Percentiles rank a stretch among this genome's conserved stretches.
Conservation (phyloP, 1,140 invertebrate species). For the Drosophila watanabei region DNA sequence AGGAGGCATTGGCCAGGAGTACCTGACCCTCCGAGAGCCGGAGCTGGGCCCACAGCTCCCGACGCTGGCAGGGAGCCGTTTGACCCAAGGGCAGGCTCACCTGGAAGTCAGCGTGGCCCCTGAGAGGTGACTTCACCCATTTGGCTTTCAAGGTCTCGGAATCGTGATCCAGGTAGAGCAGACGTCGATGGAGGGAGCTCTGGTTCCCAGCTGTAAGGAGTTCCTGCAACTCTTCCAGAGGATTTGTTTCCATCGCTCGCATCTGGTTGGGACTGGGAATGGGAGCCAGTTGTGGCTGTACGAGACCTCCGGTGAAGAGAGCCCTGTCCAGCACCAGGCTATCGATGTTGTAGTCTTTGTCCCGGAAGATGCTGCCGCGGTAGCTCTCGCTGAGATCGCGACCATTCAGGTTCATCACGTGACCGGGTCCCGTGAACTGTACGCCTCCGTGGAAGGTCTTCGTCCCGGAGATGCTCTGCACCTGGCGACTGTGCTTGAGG, state of each 20-base stretch:
- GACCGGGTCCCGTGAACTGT: constrained; percentile 54
- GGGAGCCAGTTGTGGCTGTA: neutral
- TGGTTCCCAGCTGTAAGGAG: neutral
- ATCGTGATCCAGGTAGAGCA: constrained; percentile 71
- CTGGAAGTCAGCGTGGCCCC: constrained; percentile 8
- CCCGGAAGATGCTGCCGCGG: constrained; percentile 62
- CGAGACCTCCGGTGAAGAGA: constrained; percentile 54
- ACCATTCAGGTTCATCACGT: constrained; percentile 67
- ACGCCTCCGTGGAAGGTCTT: constrained; percentile 63
- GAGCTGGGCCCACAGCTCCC: constrained; percentile 40
- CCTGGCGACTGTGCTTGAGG: constrained; percentile 36
- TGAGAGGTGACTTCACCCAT: constrained; percentile 24
- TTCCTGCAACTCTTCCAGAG: constrained; percentile 2
- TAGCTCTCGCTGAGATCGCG: constrained; percentile 68
- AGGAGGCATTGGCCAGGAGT: constrained; percentile 33
- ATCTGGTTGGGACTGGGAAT: neutral
- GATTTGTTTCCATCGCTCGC: neutral
- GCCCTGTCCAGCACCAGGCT: constrained; percentile 65
- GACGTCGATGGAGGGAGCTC: constrained; percentile 4
- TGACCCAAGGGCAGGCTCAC: neutral
- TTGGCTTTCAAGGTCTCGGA: neutral
- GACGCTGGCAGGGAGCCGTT: constrained; percentile 33
- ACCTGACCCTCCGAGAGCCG: constrained; percentile 16
- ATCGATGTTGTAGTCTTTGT: constrained; percentile 74
- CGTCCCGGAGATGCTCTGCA: constrained; percentile 57